phyloP scores from a whole-genome alignment of 2,797 vertebrate genomes.

The Pseudocheirus occidentalis region DNA sequence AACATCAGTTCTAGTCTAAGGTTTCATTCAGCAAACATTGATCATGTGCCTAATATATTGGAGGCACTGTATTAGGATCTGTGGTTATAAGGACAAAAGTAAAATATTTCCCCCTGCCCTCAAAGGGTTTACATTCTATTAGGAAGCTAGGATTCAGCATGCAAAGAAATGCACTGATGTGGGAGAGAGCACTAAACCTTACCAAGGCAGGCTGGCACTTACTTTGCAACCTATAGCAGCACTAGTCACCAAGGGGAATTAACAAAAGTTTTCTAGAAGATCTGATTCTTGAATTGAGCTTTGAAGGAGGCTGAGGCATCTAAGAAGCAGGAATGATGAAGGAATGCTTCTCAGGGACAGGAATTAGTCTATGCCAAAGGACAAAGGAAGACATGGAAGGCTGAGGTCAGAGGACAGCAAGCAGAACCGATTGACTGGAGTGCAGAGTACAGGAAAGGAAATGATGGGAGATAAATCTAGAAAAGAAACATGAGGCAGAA shows the following conservation, averaged over 20 bases:
- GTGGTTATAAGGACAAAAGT: background rate
- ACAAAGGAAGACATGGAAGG: background rate
- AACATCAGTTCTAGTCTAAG: background rate
- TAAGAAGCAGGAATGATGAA: background rate
- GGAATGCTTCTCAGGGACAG: background rate
- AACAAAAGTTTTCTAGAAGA: background rate
- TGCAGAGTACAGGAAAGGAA: background rate
- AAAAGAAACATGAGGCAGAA: background rate
- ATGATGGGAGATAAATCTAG: background rate
- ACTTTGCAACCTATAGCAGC: background rate
- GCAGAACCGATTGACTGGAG: background rate
- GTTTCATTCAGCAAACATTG: background rate
- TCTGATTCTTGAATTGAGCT: background rate
- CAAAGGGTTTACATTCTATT: background rate
- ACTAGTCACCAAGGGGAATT: background rate
- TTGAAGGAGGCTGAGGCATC: background rate
- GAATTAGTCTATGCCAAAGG: background rate
- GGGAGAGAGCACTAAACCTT: background rate
- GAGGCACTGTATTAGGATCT: background rate
- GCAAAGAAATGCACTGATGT: background rate
- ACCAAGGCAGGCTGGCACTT: background rate
- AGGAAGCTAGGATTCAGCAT: background rate
- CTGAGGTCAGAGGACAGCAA: background rate
- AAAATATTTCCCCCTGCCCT: background rate
- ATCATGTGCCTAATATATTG: background rate